These are phyloP conservation scores for Halocynthia roretzi DNA, from an alignment of 23 tunicate genomes.

Conservation along the genomic window DNA sequence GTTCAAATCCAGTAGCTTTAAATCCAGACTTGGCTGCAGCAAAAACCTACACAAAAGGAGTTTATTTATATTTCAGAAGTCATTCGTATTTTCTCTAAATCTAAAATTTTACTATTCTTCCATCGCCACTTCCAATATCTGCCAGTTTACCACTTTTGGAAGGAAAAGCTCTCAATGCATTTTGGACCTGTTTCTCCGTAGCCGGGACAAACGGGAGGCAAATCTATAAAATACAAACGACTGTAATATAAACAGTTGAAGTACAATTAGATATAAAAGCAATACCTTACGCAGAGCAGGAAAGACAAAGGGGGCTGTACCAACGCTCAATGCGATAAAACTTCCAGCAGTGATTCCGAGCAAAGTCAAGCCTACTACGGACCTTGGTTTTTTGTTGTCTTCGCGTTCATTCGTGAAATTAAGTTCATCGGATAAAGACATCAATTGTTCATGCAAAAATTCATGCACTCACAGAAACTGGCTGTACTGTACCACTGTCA, in stretches of 20 bases:
- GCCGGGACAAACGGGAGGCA: slow-evolving; percentile 90
- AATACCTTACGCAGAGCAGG: slow-evolving; percentile 68
- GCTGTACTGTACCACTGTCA: neutral
- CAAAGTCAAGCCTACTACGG: slow-evolving; percentile 31
- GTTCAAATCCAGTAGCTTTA: slow-evolving; percentile 59
- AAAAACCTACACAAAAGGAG: slow-evolving; percentile 31
- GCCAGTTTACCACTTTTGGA: slow-evolving; percentile 39
- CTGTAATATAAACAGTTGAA: neutral
- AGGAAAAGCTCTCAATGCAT: slow-evolving; percentile 48
- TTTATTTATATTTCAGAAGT: neutral
- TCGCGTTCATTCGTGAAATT: too few relatives aligned
- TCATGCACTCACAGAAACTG: too few relatives aligned
- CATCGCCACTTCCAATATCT: slow-evolving; percentile 96
- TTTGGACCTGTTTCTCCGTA: slow-evolving; percentile 45
- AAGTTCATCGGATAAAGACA: too few relatives aligned
- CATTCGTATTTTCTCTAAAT: neutral
- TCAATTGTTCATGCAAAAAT: too few relatives aligned
- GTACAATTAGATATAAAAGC: neutral
- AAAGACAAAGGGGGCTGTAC: slow-evolving; percentile 36
- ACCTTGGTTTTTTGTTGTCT: slow-evolving; percentile 5
- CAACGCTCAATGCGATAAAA: slow-evolving; percentile 32
- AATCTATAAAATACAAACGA: slow-evolving; percentile 17
- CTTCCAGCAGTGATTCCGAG: slow-evolving; percentile 39
- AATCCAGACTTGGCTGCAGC: slow-evolving; percentile 47
- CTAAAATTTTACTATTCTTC: slow-evolving; percentile 49